These are phyloP conservation scores for Drosophila flavopinicola DNA, from an alignment of 2,888 invertebrate genomes.

Conservation along the genomic window DNA sequence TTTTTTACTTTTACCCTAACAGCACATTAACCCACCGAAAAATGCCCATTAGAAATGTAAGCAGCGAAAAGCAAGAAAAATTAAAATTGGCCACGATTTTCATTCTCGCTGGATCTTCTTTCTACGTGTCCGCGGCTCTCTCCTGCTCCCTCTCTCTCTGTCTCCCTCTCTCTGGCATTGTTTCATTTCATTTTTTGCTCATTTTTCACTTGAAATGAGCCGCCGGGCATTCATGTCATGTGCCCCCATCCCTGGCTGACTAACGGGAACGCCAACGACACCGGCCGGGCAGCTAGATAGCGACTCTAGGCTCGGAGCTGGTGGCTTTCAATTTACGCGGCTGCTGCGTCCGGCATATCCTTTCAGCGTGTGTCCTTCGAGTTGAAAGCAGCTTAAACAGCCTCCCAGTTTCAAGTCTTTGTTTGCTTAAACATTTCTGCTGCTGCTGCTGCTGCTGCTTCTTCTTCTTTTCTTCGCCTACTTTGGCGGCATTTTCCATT, in stretches of 20 bases:
- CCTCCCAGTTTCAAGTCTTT: slow-evolving; percentile 58
- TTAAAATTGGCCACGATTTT: slow-evolving; percentile 84
- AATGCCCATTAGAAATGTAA: slow-evolving; percentile 75
- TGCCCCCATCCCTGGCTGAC: slow-evolving; percentile 41
- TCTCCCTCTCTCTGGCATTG: slow-evolving; percentile 69
- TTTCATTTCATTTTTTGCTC: slow-evolving; percentile 81
- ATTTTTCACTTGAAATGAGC: slow-evolving; percentile 79
- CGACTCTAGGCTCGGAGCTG: slow-evolving; percentile 19
- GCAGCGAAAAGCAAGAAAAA: slow-evolving; percentile 76
- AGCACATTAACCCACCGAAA: slow-evolving; percentile 79
- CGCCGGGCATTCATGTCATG: slow-evolving; percentile 77
- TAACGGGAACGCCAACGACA: slow-evolving; percentile 38
- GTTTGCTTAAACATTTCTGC: slow-evolving; percentile 69
- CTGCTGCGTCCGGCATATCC: slow-evolving; percentile 66
- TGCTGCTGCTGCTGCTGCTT: too few species aligned
- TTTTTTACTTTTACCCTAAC: slow-evolving; percentile 71
- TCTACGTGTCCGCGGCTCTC: slow-evolving; percentile 12
- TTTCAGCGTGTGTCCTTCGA: slow-evolving; percentile 72
- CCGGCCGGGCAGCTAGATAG: slow-evolving; percentile 59
- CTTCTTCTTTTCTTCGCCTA: slow-evolving; percentile 37
- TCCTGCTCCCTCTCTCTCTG: neutral
- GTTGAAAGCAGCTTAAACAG: slow-evolving; percentile 71
- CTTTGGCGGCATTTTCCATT: slow-evolving; percentile 82
- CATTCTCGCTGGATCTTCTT: slow-evolving; percentile 55
- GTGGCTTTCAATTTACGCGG: slow-evolving; percentile 74